phyloP scores from a whole-genome alignment of 2,113 vertebrate genomes.

The Odobenus rosmarus region DNA sequence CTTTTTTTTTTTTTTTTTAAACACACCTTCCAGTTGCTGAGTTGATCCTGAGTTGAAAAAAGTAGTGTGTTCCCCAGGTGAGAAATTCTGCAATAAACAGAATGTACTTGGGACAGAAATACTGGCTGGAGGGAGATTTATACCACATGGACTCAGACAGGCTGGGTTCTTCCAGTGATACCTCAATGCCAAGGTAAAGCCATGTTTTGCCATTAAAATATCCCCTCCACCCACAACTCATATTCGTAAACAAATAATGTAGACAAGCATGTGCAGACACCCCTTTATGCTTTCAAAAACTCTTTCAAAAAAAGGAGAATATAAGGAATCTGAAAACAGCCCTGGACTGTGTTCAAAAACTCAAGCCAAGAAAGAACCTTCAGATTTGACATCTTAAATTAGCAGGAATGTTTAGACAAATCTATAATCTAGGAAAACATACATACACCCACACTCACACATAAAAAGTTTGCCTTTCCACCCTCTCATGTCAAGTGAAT shows the following conservation, averaged over 20 bases:
- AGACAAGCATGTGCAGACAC: not conserved
- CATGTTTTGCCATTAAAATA: not conserved
- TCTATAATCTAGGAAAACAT: constrained; percentile 70
- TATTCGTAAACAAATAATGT: not conserved
- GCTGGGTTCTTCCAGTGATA: not conserved
- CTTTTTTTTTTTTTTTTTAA: not conserved
- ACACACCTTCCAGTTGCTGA: not conserved
- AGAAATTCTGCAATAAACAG: not conserved
- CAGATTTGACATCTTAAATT: constrained; percentile 73
- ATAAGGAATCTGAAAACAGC: constrained; percentile 57
- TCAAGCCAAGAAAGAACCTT: constrained; percentile 75
- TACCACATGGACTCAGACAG: not conserved
- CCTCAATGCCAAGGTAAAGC: not conserved
- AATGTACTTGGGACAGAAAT: not conserved
- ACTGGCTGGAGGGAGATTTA: not conserved
- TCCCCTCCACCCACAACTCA: not conserved
- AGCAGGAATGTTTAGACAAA: constrained; percentile 78
- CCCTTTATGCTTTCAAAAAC: not conserved
- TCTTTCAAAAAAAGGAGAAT: constrained; percentile 18
- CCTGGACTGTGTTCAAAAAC: constrained; percentile 69
- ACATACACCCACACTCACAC: constrained; percentile 71
- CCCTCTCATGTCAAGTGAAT: not conserved
- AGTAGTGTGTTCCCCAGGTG: not conserved
- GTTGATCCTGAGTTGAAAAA: not conserved
- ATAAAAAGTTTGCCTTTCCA: constrained; percentile 42